These are phyloP conservation scores for Melitaea cinxia DNA, from an alignment of 1,140 invertebrate genomes.

Conservation along the genomic window DNA sequence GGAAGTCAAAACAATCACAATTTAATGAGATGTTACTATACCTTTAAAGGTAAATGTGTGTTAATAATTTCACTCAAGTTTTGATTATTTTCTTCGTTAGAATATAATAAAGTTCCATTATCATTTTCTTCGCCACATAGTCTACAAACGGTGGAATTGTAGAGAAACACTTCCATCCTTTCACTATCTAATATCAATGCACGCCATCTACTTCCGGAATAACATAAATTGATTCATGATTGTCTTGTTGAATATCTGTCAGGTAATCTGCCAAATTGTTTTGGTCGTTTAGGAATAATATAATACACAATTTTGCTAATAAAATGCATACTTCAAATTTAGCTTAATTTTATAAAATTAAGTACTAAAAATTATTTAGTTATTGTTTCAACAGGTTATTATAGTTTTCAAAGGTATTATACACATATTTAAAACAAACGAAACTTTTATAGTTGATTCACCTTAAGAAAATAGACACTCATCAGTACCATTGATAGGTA, in stretches of 20 bases:
- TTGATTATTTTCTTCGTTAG: slow-evolving; percentile 80
- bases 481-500: too few species aligned
- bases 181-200: slow-evolving; percentile 21
- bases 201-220: slow-evolving; percentile 68
- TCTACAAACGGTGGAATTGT: slow-evolving; percentile 87
- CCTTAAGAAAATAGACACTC: too few species aligned
- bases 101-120: slow-evolving; percentile 85
- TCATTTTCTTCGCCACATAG: slow-evolving; percentile 87
- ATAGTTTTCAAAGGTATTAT: too few species aligned
- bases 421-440: too few species aligned
- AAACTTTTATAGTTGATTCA: too few species aligned
- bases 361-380: too few species aligned
- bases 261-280: neutral
- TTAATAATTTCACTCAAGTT: slow-evolving; percentile 86
- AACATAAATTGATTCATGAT: neutral
- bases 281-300: neutral
- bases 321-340: too few species aligned
- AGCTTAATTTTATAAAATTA: too few species aligned
- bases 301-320: neutral
- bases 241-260: neutral
- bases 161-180: slow-evolving; percentile 80
- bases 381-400: too few species aligned
- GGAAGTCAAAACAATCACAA: slow-evolving; percentile 85
- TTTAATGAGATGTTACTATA: slow-evolving; percentile 70
- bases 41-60: slow-evolving; percentile 87